These are phyloP conservation scores for Phymatocera aterrima DNA, from an alignment of 2,888 invertebrate genomes.

Conservation along the genomic window DNA sequence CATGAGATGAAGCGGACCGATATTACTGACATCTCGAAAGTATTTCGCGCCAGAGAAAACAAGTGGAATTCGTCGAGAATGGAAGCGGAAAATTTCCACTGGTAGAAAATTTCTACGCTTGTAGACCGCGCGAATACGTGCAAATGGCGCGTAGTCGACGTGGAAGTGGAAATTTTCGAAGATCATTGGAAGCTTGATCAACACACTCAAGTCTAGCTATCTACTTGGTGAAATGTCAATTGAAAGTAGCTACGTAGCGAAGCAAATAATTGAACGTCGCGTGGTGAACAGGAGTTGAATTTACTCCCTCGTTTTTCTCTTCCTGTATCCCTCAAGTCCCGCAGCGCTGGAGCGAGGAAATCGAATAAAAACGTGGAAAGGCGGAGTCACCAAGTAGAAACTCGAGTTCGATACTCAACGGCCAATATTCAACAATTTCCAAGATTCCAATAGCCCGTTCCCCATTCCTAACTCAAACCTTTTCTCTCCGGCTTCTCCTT, in stretches of 20 bases:
- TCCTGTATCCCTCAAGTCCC: neutral
- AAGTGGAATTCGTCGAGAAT: neutral
- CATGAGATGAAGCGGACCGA: neutral
- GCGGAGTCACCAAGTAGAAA: slow-evolving; percentile 42
- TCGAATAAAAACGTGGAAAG: slow-evolving; percentile 39
- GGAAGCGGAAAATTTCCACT: neutral
- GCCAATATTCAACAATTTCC: slow-evolving; percentile 44
- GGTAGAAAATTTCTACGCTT: neutral
- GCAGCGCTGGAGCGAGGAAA: slow-evolving; percentile 10
- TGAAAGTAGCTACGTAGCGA: neutral
- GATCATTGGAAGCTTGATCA: neutral
- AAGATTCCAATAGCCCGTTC: slow-evolving; percentile 34
- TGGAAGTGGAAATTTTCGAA: neutral
- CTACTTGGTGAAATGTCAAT: neutral
- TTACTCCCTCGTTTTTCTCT: slow-evolving; percentile 23
- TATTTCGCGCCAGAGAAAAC: neutral
- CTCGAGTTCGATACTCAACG: slow-evolving; percentile 45
- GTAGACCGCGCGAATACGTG: neutral
- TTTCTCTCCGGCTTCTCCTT: neutral
- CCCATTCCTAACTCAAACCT: slow-evolving; percentile 5
- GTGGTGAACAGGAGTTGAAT: slow-evolving; percentile 38
- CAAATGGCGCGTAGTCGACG: too few species aligned
- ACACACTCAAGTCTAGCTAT: neutral
- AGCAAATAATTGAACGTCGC: slow-evolving; percentile 33
- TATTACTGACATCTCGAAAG: neutral